A percentile compares a stretch with the other conserved stretches of the same genome.
These are phyloP conservation scores for Ectobius pallidus DNA, from an alignment of 2,888 invertebrate species.

Conservation along the genomic window DNA sequence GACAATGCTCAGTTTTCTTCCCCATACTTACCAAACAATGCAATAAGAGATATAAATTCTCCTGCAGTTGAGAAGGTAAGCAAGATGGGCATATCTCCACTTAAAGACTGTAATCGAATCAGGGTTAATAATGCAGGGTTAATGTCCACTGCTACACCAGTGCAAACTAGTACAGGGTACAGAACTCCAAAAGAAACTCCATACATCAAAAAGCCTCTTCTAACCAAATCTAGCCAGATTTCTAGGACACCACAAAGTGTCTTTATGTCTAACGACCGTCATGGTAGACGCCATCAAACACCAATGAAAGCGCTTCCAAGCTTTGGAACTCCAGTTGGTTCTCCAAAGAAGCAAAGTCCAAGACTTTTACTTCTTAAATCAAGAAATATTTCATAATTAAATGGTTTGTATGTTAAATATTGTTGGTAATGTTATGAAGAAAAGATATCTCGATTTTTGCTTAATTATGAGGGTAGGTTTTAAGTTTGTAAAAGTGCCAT, in stretches of 20 bases:
- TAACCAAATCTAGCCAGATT: conserved; percentile 61
- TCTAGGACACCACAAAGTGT: conserved; percentile 57
- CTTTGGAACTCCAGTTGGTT: conserved; percentile 20
- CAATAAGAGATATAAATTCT: conserved; percentile 4
- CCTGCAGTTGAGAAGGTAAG: neutral
- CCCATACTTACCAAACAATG: neutral
- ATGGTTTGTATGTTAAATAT: too few relatives aligned
- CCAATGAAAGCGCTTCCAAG: conserved; percentile 59
- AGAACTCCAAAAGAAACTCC: conserved; percentile 56
- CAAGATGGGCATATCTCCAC: conserved; percentile 16
- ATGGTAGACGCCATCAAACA: conserved; percentile 51
- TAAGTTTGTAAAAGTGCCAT: too few relatives aligned
- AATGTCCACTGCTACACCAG: conserved; percentile 40
- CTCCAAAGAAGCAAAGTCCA: conserved; percentile 13
- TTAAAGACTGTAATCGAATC: conserved; percentile 38
- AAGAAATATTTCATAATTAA: conserved; percentile 1
- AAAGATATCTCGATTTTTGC: neutral
- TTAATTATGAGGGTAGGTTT: too few relatives aligned
- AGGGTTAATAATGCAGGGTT: too few relatives aligned
- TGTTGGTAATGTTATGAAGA: neutral
- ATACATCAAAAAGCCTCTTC: conserved; percentile 65
- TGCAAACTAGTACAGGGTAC: conserved; percentile 44
- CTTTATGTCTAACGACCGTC: neutral
- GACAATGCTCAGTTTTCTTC: neutral
- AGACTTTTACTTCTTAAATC: conserved; percentile 5